These are phyloP conservation scores for Apteryx owenii DNA, from an alignment of 2,113 vertebrate species.

Conservation along the genomic window DNA sequence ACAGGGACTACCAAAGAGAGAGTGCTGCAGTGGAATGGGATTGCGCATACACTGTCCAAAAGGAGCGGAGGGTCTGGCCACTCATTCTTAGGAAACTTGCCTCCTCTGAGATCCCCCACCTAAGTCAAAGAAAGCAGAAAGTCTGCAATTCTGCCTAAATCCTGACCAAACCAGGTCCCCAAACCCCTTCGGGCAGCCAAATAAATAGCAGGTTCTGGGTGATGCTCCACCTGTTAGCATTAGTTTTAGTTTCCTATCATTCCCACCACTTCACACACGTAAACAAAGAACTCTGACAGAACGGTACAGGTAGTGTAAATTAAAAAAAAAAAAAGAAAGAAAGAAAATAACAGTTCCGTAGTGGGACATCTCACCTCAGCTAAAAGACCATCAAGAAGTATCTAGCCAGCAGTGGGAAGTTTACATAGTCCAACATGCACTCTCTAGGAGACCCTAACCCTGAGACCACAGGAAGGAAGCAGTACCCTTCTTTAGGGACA, in stretches of 20 bases:
- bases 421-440: background rate
- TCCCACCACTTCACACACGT: background rate
- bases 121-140: background rate
- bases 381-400: background rate
- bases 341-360: background rate
- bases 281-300: background rate
- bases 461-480: background rate
- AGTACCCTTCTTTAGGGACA: background rate
- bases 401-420: background rate
- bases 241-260: background rate
- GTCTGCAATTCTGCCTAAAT: background rate
- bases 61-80: no score
- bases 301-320: background rate
- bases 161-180: background rate
- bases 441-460: background rate
- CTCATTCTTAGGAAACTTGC: accelerated
- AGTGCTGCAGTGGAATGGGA: background rate
- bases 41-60: background rate
- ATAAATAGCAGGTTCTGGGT: background rate
- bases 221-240: background rate
- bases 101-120: background rate
- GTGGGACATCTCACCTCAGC: background rate
- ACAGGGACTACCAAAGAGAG: background rate
- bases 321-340: accelerated
- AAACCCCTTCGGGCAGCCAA: background rate